Percentiles rank a stretch among this genome's conserved stretches.
Evolutionary conservation across 2,113 vertebrate genomes (phyloP).

Genomic region (Athene cunicularia): DNA sequence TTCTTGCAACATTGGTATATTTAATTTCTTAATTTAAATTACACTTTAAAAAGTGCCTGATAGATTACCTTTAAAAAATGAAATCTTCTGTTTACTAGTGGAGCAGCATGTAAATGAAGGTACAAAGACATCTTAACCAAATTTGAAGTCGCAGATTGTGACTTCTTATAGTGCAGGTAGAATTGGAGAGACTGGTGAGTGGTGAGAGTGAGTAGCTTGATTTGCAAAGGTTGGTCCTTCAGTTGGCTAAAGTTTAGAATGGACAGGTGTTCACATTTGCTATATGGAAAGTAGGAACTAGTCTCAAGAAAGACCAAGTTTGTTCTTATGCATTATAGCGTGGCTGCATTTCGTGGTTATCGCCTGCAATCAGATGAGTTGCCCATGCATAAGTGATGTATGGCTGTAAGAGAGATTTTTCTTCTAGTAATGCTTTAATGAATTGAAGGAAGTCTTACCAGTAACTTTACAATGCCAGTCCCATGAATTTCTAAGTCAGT

Average conservation of each 20-base stretch:
- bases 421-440: neutral
- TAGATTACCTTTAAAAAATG: neutral
- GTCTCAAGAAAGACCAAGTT: neutral
- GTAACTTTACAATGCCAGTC: neutral
- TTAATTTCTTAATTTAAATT: neutral
- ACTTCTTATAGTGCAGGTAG: no score
- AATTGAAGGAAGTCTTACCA: neutral
- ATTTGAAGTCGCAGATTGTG: neutral
- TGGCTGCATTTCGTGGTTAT: neutral
- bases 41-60: neutral
- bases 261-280: neutral
- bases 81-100: neutral
- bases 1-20: neutral
- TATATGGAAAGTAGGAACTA: neutral
- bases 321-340: neutral
- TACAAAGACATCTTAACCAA: neutral
- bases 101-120: neutral
- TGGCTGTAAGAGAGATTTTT: neutral
- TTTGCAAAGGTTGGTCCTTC: neutral
- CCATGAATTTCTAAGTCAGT: neutral
- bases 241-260: neutral
- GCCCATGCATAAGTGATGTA: rapidly evolving
- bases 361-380: no score
- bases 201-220: no score
- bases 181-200: neutral